Base-by-base conservation (phyloP, 2,797 vertebrate genomes). In the Phalanger gymnotis region DNA sequence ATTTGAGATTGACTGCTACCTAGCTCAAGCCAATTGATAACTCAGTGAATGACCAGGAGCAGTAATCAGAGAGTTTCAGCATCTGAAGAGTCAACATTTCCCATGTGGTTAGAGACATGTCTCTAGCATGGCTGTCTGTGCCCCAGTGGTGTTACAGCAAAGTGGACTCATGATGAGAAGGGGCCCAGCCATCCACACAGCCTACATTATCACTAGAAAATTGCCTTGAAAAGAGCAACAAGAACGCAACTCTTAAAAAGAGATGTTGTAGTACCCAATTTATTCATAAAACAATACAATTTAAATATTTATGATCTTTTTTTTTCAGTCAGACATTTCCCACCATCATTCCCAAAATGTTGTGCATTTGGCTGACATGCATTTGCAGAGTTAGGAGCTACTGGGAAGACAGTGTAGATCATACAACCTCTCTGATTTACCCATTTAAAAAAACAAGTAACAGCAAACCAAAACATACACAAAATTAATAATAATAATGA, bases 241-340 rank as follows among this genome's bases (percentile, higher is more conserved):
- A 97, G 96, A 96, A 93, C 95, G 94, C 94, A 57, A 97, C 94
- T 90, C 97, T 91, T 96, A 95, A 92, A 96, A 94, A 97, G 53
- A 93, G 95, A 94, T 97, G 97, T 96, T 94, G 93, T 97, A 98
- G 97, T 97, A 96, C 96, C 97, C 97, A 97, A 97, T 98, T 98
- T 98, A 98, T 98, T 98, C 97, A 98, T 96, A 98, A 98, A 98
- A 98, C 97, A 96, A 97, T 97, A 97, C 98, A 98, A 91, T 96
- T 98, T 97, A 97, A 98, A 98, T 98, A 96, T 94, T 98, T 95
- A 94, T 96, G 96, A 61, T 95, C 90, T 73, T 95, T 98, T 95
- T 98, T 95, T 97, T 97, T 90, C 94, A 94, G 92, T 97, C 95
- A 95, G 97, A 97, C 94, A 96, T 95, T 97, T 97, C n/a, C n/a